Conservation (phyloP, 2,888 invertebrate genomes). For the Calameuta filiformis region DNA sequence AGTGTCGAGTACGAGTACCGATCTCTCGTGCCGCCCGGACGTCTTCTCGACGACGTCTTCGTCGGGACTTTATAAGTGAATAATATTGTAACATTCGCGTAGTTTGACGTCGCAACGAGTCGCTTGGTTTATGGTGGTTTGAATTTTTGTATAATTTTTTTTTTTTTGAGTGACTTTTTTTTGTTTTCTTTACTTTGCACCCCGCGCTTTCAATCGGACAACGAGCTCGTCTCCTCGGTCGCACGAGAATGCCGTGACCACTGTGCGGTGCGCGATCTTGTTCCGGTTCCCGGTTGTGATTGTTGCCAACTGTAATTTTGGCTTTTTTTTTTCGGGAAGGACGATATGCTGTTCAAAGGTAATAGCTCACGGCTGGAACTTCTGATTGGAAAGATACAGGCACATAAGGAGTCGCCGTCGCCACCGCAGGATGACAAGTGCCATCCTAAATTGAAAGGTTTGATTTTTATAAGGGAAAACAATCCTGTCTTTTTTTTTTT, state of each 20-base stretch:
- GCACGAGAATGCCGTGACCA: not conserved
- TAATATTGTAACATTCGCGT: not conserved
- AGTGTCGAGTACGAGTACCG: not conserved
- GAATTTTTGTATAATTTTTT: not conserved
- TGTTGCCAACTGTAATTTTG: not conserved
- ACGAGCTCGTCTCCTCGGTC: not conserved
- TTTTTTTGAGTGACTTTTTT: not conserved
- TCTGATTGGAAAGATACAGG: constrained; percentile 88
- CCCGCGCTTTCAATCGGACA: not conserved
- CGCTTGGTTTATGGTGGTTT: not conserved
- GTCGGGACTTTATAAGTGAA: not conserved
- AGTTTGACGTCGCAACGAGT: not conserved
- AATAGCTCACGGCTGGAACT: constrained; percentile 87
- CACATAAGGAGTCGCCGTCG: constrained; percentile 78
- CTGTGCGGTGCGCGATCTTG: not conserved
- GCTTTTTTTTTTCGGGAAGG: not conserved
- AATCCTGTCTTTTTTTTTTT: not conserved
- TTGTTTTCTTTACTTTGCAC: not conserved
- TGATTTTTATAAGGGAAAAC: constrained; percentile 7
- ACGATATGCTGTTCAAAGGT: constrained; percentile 85
- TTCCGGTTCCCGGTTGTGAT: not conserved
- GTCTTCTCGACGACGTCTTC: not conserved
- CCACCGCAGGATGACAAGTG: constrained; percentile 41
- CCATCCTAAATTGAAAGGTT: constrained; percentile 50
- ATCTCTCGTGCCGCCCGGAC: not conserved